Base-by-base conservation (phyloP, 2,797 vertebrate genomes). In the Tokudaia muenninki region DNA sequence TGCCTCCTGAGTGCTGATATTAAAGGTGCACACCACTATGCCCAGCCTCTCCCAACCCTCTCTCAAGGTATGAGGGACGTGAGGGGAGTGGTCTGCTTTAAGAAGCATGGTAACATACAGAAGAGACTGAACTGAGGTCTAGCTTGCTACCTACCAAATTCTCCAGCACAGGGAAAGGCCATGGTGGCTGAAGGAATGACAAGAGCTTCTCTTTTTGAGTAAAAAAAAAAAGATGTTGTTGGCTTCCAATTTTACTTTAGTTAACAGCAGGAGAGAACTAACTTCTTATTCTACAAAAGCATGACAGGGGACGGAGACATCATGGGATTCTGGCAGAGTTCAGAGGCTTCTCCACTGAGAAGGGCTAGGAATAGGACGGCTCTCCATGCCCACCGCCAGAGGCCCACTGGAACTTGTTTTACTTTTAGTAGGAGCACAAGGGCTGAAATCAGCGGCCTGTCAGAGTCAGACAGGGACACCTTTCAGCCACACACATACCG, bases 361-460 rank as follows among this genome's bases (percentile, higher is more conserved):
- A 12, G 37, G 63, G 63, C 6, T 6, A 29, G 44, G 44, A 16
- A 47, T 10, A 67, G 82, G 82, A 47, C 47, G 29, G 44, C 72
- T 87, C 61, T 37, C 24, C 17, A 10, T 0, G 14, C 31, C 13
- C 1, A 29, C 59, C 1, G 41, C 26, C n/a, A 50, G 47, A 37
- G 37, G 52, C 47, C 44, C 24, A 37, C 0, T 26, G 3, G 41
- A 44, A 29, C 74, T 10, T 55, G 61, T 19, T 61, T 16, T 67
- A 19, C 61, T 94, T 50, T 16, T 67, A 63, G 77, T 72, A 81
- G 57, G 84, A 87, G 31, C 13, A 29, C 57, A 89, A 92, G 90
- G 41, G 52, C 50, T 19, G 26, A n/a, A 70, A 67, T 77, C 26
- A 74, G 70, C 72, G 87, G 87, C 22, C 72, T 1, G 22, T 59